Conservation (phyloP, 2,113 vertebrate genomes). For the Thalassarche chlororhynchos region DNA sequence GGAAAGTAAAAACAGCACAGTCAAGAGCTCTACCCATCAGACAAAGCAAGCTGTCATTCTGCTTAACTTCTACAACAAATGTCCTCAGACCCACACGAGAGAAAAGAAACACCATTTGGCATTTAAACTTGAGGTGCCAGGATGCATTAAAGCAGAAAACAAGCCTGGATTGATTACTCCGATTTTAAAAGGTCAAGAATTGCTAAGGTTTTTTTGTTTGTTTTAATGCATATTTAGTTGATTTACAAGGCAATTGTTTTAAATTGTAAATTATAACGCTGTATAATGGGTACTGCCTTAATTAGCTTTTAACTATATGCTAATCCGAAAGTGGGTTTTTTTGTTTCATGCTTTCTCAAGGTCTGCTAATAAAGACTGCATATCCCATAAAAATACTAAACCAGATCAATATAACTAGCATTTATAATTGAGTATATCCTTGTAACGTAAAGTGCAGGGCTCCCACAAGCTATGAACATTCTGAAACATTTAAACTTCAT, state of each 20-base stretch:
- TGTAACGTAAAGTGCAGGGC: background rate
- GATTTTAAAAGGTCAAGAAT: slow-evolving; percentile 74
- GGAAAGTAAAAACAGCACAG: slow-evolving; percentile 69
- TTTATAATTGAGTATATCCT: slow-evolving; percentile 11
- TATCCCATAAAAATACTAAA: background rate
- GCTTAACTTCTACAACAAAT: slow-evolving; percentile 73
- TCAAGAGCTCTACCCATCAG: slow-evolving; percentile 73
- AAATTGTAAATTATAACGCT: slow-evolving; percentile 55
- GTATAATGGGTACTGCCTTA: slow-evolving; percentile 27
- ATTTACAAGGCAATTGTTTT: slow-evolving; percentile 56
- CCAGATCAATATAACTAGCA: background rate
- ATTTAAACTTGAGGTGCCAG: slow-evolving; percentile 70
- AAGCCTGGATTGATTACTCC: slow-evolving; percentile 64
- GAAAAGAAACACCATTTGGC: slow-evolving; percentile 66
- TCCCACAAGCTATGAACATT: slow-evolving; percentile 19
- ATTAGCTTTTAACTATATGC: slow-evolving; percentile 43
- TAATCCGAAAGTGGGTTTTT: background rate
- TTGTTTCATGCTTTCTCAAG: background rate
- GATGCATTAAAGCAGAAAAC: slow-evolving; percentile 63
- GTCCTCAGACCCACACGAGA: slow-evolving; percentile 53
- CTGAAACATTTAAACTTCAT: slow-evolving; percentile 24
- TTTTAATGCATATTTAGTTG: slow-evolving; percentile 51
- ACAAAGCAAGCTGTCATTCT: slow-evolving; percentile 75
- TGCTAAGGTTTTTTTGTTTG: slow-evolving; percentile 49
- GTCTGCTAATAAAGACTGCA: background rate